Conservation (phyloP, 1,140 invertebrate genomes). For the Nasonia giraulti region DNA sequence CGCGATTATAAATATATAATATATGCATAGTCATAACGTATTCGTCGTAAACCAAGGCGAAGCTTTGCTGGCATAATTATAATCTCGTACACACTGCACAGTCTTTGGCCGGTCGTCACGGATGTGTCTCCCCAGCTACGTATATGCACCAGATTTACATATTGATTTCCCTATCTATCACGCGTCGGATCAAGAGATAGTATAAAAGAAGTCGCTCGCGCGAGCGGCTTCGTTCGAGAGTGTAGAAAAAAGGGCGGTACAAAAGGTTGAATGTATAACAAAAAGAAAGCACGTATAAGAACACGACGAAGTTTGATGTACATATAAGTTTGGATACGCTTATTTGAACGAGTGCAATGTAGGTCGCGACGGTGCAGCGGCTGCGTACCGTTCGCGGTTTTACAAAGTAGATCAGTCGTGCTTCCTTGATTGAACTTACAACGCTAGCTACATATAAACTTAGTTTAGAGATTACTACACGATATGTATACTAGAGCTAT, state of each 20-base stretch:
- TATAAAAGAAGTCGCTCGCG: not conserved
- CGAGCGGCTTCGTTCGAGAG: not conserved
- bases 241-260: not conserved
- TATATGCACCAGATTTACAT: constrained; percentile 33
- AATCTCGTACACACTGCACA: constrained; percentile 3
- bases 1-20: not conserved
- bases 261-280: not conserved
- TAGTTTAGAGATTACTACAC: not conserved
- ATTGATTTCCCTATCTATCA: not conserved
- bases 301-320: too few species aligned
- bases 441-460: not conserved
- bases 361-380: not conserved
- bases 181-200: not conserved
- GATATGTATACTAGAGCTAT: too few species aligned
- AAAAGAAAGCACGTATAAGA: not conserved
- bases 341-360: constrained; percentile 9
- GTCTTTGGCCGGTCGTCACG: constrained; percentile 37
- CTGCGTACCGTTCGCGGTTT: not conserved
- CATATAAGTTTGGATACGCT: not conserved
- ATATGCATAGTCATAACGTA: not conserved
- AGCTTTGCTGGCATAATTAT: constrained; percentile 10
- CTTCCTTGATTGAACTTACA: not conserved
- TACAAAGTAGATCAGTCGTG: constrained; percentile 22
- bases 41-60: constrained; percentile 6
- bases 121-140: not conserved